Evolutionary conservation across 2,797 vertebrate species (phyloP).

Genomic region (Mormyrus proboscirostris): DNA sequence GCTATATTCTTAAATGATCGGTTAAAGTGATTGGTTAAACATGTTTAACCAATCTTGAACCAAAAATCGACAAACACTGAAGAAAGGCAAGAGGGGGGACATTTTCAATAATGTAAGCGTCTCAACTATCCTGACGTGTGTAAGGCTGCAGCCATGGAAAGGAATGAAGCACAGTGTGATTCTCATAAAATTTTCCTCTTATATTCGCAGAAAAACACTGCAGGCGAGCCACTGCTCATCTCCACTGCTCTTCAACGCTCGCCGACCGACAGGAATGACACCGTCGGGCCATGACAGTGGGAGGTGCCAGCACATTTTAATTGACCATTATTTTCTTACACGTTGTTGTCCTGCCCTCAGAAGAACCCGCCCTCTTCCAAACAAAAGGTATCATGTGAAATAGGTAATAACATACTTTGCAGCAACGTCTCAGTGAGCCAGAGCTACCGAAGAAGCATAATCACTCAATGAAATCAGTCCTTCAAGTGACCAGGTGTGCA

Average conservation of each 20-base stretch:
- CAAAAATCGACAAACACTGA: not conserved
- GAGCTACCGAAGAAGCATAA: not conserved
- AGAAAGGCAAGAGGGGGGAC: not conserved
- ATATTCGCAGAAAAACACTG: not conserved
- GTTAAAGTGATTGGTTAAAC: no score
- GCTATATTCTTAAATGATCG: not conserved
- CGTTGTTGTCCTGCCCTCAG: not conserved
- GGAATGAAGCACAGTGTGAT: not conserved
- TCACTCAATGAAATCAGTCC: not conserved
- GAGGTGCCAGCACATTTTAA: not conserved
- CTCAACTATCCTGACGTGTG: not conserved
- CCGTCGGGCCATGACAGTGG: not conserved
- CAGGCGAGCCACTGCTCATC: not conserved
- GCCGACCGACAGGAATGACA: not conserved
- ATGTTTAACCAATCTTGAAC: not conserved
- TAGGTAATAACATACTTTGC: not conserved
- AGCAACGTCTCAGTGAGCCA: not conserved
- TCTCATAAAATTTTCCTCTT: not conserved
- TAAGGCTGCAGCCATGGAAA: not conserved
- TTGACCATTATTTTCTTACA: slow-evolving; percentile 3
- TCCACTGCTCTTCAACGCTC: not conserved
- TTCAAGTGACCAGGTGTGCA: not conserved
- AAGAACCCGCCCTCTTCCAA: not conserved
- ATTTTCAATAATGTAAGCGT: not conserved
- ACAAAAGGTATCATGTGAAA: not conserved